Conservation (phyloP, 2,888 invertebrate genomes). For the Tachina grossa region DNA sequence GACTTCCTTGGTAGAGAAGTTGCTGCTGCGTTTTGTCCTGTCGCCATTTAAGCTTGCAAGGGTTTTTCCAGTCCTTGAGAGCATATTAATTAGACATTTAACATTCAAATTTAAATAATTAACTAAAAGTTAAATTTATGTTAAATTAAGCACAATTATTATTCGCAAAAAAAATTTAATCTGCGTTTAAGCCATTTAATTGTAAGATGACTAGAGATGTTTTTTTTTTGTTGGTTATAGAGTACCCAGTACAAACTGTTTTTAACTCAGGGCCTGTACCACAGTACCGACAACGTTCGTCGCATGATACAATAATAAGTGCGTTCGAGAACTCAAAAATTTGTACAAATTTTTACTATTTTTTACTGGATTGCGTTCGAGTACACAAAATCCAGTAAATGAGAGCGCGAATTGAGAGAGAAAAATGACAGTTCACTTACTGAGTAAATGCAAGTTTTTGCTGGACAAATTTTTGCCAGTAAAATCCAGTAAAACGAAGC, state of each 20-base stretch:
- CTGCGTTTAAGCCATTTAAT: constrained; percentile 43
- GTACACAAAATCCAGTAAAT: too few species aligned
- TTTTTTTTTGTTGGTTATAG: neutral
- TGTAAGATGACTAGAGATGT: constrained; percentile 10
- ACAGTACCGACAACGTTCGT: too few species aligned
- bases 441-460: too few species aligned
- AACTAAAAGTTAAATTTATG: constrained; percentile 49
- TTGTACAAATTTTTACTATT: too few species aligned
- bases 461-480: too few species aligned
- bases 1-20: constrained; percentile 55
- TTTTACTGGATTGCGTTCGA: too few species aligned
- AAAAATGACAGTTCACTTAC: too few species aligned
- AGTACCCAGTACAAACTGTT: neutral
- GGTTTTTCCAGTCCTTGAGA: constrained; percentile 1
- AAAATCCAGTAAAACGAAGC: too few species aligned
- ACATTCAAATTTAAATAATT: constrained; percentile 44
- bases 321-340: too few species aligned
- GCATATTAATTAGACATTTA: neutral
- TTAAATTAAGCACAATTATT: neutral
- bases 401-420: too few species aligned
- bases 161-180: constrained; percentile 17
- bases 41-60: constrained; percentile 15
- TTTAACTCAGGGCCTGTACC: too few species aligned
- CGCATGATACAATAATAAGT: too few species aligned
- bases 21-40: constrained; percentile 49